Conservation (phyloP, 2,113 vertebrate species). For the Rhinichthys klamathensis region DNA sequence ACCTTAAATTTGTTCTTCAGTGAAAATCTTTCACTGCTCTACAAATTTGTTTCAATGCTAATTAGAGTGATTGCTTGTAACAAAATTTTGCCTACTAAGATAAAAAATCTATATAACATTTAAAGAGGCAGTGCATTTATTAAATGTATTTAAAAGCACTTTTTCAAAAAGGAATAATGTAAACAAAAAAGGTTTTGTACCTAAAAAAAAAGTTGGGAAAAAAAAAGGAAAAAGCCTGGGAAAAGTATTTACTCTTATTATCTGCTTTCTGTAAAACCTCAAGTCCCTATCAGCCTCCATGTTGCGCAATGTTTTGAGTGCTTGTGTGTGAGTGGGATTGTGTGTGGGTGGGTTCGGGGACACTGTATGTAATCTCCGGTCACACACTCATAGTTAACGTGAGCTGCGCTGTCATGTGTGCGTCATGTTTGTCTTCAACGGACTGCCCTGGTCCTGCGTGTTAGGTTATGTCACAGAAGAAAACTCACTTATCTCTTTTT, state of each 20-base stretch:
- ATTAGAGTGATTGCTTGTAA: background rate
- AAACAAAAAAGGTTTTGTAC: no score
- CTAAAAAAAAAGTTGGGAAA: no score
- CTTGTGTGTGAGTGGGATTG: constrained; percentile 22
- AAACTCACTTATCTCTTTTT: constrained; percentile 16
- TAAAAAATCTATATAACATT: background rate
- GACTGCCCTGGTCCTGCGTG: background rate
- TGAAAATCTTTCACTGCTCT: background rate
- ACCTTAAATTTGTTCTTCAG: background rate
- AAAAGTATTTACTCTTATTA: background rate
- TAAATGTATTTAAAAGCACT: background rate
- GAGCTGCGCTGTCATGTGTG: background rate
- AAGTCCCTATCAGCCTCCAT: background rate
- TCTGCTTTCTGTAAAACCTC: background rate
- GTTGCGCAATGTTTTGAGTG: constrained; percentile 27
- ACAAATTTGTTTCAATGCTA: background rate
- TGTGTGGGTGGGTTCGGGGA: constrained; percentile 29
- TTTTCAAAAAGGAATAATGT: background rate
- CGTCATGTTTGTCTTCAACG: constrained; percentile 22
- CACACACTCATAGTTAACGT: constrained; percentile 9
- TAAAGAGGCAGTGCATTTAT: no score
- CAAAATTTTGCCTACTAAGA: background rate
- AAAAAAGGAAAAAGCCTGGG: background rate
- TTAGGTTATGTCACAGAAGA: background rate
- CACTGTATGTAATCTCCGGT: constrained; percentile 16